Conservation (phyloP, 2,113 vertebrate species). For the Amblyopsis rosae region DNA sequence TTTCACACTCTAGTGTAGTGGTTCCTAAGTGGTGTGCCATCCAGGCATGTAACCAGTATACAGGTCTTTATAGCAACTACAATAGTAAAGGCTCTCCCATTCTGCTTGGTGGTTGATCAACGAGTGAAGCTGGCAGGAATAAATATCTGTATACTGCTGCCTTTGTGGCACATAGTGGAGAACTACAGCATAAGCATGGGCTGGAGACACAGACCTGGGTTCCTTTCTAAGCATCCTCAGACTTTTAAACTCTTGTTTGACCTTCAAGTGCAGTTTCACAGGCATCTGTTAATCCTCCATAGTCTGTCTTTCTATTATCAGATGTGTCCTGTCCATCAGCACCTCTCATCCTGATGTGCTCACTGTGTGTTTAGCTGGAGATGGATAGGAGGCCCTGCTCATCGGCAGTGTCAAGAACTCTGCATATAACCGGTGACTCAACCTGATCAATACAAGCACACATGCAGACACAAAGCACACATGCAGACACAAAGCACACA, state of each 20-base stretch:
- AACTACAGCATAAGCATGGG: too few relatives aligned
- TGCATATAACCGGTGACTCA: conserved; percentile 97
- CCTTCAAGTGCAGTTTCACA: conserved; percentile 29
- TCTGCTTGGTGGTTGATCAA: too few relatives aligned
- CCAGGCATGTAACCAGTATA: too few relatives aligned
- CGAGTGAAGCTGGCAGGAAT: too few relatives aligned
- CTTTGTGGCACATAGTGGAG: too few relatives aligned
- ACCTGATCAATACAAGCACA: conserved; percentile 71
- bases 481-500: too few relatives aligned
- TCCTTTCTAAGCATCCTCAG: conserved; percentile 27
- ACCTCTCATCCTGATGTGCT: conserved; percentile 13
- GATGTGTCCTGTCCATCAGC: conserved; percentile 13
- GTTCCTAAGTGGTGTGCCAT: too few relatives aligned
- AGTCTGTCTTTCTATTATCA: conserved; percentile 8
- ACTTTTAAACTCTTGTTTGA: conserved; percentile 18
- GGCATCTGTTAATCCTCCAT: conserved; percentile 21
- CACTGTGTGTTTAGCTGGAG: conserved; percentile 76
- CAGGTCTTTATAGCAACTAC: too few relatives aligned
- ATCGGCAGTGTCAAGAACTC: conserved; percentile 94
- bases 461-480: too few relatives aligned
- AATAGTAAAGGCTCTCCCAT: too few relatives aligned
- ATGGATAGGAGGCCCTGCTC: conserved; percentile 92
- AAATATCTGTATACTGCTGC: too few relatives aligned
- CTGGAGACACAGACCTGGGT: conserved; percentile 1
- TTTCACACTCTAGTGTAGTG: neutral